Conservation (phyloP, 2,797 vertebrate species). For the Acrossocheilus fasciatus region DNA sequence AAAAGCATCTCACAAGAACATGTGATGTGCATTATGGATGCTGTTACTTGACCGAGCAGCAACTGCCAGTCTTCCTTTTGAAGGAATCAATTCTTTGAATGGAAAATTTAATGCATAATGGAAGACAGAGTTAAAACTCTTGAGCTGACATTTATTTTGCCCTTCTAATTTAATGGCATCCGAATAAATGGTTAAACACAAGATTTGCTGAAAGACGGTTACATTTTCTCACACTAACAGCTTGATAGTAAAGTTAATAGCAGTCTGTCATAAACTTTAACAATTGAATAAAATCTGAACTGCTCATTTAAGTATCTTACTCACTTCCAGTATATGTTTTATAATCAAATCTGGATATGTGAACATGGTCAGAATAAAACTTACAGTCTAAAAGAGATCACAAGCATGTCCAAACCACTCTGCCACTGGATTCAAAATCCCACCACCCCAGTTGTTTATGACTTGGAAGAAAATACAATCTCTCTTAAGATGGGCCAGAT, state of each 20-base stretch:
- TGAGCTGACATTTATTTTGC: constrained; percentile 4
- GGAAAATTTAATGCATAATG: neutral
- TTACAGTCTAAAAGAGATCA: constrained; percentile 3
- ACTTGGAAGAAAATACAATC: constrained; percentile 7
- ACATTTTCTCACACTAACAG: neutral
- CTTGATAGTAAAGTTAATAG: constrained; percentile 16
- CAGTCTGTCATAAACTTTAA: neutral
- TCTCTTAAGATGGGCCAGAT: constrained; percentile 1
- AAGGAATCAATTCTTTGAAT: neutral
- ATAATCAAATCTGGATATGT: constrained; percentile 11
- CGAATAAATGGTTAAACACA: constrained; percentile 1
- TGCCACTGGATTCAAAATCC: constrained; percentile 12
- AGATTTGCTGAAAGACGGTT: neutral
- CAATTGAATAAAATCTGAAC: constrained; percentile 2
- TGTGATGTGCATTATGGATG: neutral
- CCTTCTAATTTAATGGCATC: constrained; percentile 1
- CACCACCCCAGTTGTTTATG: constrained; percentile 1
- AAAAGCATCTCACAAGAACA: neutral
- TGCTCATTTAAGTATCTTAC: constrained; percentile 12
- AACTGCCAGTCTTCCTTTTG: neutral
- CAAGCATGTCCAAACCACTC: constrained; percentile 8
- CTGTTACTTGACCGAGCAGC: neutral
- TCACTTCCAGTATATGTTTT: constrained; percentile 6
- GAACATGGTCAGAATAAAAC: constrained; percentile 8
- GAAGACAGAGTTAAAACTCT: neutral